Evolutionary conservation across 2,113 vertebrate species (phyloP), one percentile per base, ranked within the genome.

Genomic region (Channa argus): DNA sequence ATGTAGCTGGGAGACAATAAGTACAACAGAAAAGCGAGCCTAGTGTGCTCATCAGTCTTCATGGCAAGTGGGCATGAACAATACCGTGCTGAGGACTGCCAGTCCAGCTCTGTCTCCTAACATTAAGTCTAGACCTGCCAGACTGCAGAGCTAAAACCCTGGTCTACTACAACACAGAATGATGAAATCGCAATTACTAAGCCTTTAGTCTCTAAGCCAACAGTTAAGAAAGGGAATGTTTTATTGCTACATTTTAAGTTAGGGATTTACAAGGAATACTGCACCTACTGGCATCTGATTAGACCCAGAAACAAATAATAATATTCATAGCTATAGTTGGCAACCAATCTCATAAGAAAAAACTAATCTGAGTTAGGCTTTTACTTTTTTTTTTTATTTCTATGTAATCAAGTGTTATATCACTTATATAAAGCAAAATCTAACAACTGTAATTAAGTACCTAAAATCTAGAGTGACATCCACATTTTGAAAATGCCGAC

Each of bases 31-130:
- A 55, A 38, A 49, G n/a, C 77, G 61, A 69, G 61, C 60, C 66
- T 33, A 49, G 56, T 46, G 60, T 61, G 47, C 9, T 54, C 60
- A 62, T 61, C 51, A 2, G 60, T 63, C 59, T 76, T 56, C 45
- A 77, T 13, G 62, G 74, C 70, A 85, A 58, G 63, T 80, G 78
- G 60, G 77, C 85, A 83, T 77, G 80, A 88, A 91, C 80, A 89
- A 90, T 83, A 33, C 72, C 36, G 38, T 34, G 74, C 38, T 54
- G 43, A 41, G 65, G 43, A 68, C 53, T 65, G 62, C 60, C 63
- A 64, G 64, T 69, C 72, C 75, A 69, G 55, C 24, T 78, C 70
- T 3, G 83, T 76, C 79, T 68, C 61, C 52, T 62, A 71, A 47
- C 37, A 78, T 70, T 54, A 72, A 87, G 24, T 82, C 77, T 14